Percentiles rank a stretch among this genome's conserved stretches.
Conservation (phyloP, 2,113 vertebrate genomes). For the Gracilinanus agilis region DNA sequence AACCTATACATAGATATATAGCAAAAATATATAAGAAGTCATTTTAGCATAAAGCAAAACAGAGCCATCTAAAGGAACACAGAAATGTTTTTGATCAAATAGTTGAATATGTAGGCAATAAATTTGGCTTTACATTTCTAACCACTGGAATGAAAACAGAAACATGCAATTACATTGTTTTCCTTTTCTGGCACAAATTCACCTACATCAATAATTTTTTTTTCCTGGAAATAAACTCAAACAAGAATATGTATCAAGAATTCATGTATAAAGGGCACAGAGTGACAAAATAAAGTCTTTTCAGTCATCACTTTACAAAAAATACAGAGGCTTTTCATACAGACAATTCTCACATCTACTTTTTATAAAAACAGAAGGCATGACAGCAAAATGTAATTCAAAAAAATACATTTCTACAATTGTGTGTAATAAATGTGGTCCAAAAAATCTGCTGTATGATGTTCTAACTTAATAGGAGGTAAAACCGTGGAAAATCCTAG, state of each 20-base stretch:
- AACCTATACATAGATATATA: conserved; percentile 10
- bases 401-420: conserved; percentile 17
- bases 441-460: conserved; percentile 46
- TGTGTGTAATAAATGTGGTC: conserved; percentile 26
- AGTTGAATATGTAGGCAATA: conserved; percentile 3
- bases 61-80: conserved; percentile 45
- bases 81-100: conserved; percentile 47
- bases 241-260: conserved; percentile 47
- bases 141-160: conserved; percentile 24
- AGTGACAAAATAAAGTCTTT: background rate
- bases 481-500: conserved; percentile 6
- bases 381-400: conserved; percentile 56
- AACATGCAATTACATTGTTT: conserved; percentile 21
- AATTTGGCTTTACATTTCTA: conserved; percentile 24
- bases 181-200: conserved; percentile 39
- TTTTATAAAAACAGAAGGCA: conserved; percentile 49
- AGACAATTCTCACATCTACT: conserved; percentile 37
- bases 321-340: background rate
- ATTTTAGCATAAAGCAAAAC: conserved; percentile 32
- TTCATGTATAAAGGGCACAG: background rate
- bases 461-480: background rate
- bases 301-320: conserved; percentile 16
- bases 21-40: background rate
- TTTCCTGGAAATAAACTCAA: conserved; percentile 41
- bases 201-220: conserved; percentile 10